Percentiles rank a stretch among this genome's conserved stretches.
Conservation (phyloP, 2,888 invertebrate species). For the Heliconius hortense region DNA sequence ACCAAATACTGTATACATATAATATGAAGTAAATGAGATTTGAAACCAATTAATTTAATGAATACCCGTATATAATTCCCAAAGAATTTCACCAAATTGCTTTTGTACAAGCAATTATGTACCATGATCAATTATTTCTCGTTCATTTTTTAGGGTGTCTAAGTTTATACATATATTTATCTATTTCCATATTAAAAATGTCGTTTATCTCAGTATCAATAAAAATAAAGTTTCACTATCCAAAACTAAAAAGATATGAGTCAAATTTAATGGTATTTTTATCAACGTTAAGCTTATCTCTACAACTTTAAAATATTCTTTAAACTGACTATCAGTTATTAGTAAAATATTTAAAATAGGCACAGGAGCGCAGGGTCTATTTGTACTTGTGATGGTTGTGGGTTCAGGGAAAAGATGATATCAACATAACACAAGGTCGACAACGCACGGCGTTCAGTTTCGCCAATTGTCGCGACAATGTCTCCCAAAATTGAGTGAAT, state of each 20-base stretch:
- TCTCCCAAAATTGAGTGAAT: no score
- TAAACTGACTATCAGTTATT: background rate
- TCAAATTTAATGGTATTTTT: constrained; percentile 5
- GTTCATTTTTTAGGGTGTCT: no score
- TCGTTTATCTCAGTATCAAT: background rate
- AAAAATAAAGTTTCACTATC: background rate
- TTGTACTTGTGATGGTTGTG: no score
- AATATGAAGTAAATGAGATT: background rate
- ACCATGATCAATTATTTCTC: background rate
- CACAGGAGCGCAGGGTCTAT: no score
- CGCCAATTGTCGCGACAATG: no score
- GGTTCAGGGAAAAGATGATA: no score
- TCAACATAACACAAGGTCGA: no score
- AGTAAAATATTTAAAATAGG: background rate
- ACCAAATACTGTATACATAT: background rate
- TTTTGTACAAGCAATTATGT: background rate
- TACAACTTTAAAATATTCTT: background rate
- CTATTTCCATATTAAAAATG: background rate
- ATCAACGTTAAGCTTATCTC: background rate
- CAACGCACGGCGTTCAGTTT: no score
- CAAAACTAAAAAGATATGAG: background rate
- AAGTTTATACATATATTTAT: no score
- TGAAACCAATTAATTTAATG: background rate
- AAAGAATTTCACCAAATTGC: background rate
- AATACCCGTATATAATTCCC: background rate